Conservation (phyloP, 1,140 invertebrate species). For the Atta colombica region DNA sequence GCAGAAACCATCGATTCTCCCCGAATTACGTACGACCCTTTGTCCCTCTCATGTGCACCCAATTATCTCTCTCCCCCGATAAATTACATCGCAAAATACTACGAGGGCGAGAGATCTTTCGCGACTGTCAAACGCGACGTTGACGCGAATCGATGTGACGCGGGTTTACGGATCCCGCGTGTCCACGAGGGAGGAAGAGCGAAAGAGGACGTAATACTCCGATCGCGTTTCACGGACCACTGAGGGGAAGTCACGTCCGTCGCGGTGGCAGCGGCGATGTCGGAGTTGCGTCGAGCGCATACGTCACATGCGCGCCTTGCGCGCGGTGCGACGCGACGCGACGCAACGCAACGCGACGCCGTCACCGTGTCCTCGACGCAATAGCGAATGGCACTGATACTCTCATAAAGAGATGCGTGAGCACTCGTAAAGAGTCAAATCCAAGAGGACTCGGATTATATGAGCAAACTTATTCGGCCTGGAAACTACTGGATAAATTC, state of each 20-base stretch:
- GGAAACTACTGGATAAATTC: slow-evolving; percentile 19
- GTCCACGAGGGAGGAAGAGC: slow-evolving; percentile 25
- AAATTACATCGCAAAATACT: slow-evolving; percentile 35
- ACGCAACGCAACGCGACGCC: neutral
- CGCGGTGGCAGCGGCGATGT: slow-evolving; percentile 59
- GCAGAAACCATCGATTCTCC: neutral
- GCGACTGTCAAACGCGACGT: slow-evolving; percentile 15
- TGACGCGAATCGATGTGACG: slow-evolving; percentile 27
- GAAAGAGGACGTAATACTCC: slow-evolving; percentile 71
- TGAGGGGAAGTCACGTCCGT: slow-evolving; percentile 76
- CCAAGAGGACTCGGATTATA: slow-evolving; percentile 1
- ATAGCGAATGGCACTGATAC: slow-evolving; percentile 30
- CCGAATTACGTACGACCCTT: slow-evolving; percentile 2
- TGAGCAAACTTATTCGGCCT: neutral
- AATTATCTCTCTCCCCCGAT: neutral
- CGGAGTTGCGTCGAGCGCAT: slow-evolving; percentile 67
- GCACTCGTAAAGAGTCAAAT: slow-evolving; percentile 21
- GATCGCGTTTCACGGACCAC: slow-evolving; percentile 80
- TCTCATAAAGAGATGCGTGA: slow-evolving; percentile 1
- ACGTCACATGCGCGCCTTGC: slow-evolving; percentile 77
- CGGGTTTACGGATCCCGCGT: slow-evolving; percentile 38
- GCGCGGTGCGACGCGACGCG: slow-evolving; percentile 49
- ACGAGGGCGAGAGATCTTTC: slow-evolving; percentile 1
- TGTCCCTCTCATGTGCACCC: neutral
- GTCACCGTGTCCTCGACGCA: slow-evolving; percentile 23